Conservation (phyloP, 35 echinoderm and acorn worm genomes). For the Apostichopus californicus region DNA sequence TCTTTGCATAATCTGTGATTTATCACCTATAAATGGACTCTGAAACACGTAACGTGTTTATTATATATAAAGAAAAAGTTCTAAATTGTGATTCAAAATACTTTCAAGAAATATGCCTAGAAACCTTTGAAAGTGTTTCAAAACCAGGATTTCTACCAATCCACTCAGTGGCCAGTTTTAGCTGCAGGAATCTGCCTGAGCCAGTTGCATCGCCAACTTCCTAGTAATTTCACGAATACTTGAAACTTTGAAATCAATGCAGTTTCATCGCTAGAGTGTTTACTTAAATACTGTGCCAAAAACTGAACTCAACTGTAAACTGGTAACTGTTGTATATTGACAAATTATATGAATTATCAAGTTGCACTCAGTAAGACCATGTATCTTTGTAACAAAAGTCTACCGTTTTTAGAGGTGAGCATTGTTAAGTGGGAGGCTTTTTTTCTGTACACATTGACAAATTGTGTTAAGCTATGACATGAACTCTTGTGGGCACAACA, state of each 20-base stretch:
- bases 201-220: background rate
- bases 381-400: too few species aligned
- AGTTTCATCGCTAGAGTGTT: too few species aligned
- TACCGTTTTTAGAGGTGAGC: too few species aligned
- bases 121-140: background rate
- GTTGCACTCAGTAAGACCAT: too few species aligned
- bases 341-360: too few species aligned
- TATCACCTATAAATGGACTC: background rate
- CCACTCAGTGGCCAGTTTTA: background rate
- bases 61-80: background rate
- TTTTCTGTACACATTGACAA: too few species aligned
- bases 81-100: background rate
- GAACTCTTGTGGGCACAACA: too few species aligned
- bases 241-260: background rate
- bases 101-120: background rate
- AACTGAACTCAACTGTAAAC: too few species aligned
- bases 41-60: background rate
- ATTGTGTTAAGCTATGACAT: too few species aligned
- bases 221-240: background rate
- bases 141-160: background rate
- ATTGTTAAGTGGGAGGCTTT: too few species aligned
- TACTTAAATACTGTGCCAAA: too few species aligned
- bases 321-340: too few species aligned
- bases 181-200: background rate
- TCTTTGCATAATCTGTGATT: slow-evolving; percentile 12